Conservation (phyloP, 2,113 vertebrate species). For the Ciconia boyciana region DNA sequence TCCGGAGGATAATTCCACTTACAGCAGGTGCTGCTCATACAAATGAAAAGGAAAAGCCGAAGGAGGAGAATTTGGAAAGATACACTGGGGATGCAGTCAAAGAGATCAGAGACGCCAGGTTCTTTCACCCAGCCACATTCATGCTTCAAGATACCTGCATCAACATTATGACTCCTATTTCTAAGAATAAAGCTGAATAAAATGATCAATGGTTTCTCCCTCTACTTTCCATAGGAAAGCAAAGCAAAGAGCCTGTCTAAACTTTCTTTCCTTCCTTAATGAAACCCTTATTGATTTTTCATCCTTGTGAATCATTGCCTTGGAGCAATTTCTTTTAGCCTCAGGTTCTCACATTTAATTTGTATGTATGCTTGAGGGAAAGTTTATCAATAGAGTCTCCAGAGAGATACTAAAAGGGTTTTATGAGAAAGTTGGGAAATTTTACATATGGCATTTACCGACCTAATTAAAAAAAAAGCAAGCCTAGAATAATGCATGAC, state of each 20-base stretch:
- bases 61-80: background rate
- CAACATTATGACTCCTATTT: background rate
- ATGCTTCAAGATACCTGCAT: background rate
- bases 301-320: slow-evolving; percentile 83
- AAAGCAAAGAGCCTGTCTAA: slow-evolving; percentile 57
- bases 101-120: background rate
- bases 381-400: slow-evolving; percentile 72
- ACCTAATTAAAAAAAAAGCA: slow-evolving; percentile 17
- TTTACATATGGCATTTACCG: slow-evolving; percentile 52
- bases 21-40: background rate
- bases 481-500: slow-evolving; percentile 23
- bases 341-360: slow-evolving; percentile 84
- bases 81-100: background rate
- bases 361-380: slow-evolving; percentile 73
- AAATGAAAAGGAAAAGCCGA: background rate
- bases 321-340: slow-evolving; percentile 74
- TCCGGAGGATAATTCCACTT: background rate
- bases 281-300: slow-evolving; percentile 87
- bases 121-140: background rate
- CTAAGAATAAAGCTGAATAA: slow-evolving; percentile 26
- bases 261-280: slow-evolving; percentile 77
- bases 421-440: slow-evolving; percentile 64
- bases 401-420: slow-evolving; percentile 51
- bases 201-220: slow-evolving; percentile 28
- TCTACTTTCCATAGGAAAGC: slow-evolving; percentile 42